Evolutionary conservation across 2,113 vertebrate genomes (phyloP), one percentile per base, ranked within the genome.

Genomic region (Takifugu bimaculatus): DNA sequence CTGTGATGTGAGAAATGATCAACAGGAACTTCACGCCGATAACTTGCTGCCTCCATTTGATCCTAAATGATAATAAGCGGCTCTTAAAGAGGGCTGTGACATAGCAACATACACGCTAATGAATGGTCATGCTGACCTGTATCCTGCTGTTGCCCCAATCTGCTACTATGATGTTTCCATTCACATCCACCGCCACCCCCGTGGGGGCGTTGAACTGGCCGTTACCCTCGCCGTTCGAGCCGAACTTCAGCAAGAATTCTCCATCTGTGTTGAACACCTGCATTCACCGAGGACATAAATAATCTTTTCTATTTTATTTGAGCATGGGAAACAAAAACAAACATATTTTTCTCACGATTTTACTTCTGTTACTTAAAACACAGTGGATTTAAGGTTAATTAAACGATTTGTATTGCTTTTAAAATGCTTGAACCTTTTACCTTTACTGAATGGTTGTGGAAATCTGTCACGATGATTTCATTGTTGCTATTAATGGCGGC

Each of bases 391-490:
- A 20, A 20, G 20, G 20, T 20, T 20, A 20, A 20, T 20, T 20
- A 20, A 20, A 20, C 20, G 20, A 20, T 15, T 44, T 13, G 10
- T 0, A 13, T 52, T 26, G 28, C 4, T 11, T 1, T 7, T 5
- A 52, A 2, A 2, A 15, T 45, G 5, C 15, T 48, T 48, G 4
- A 6, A 48, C 4, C 45, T 13, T 84, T 59, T 89, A 97, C 96
- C 94, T 99, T 99, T 68, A 99, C 96, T 65, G 96, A 99, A 86
- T 99, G 96, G 81, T 99, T 99, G 86, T 99, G 96, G 87, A 98
- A 98, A 88, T 98, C 96, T 6, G 96, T 98, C 65, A 98, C 82
- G 54, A 98, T 97, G 69, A 98, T 97, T 90, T 98, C 96, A 86
- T 98, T 98, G 88, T 96, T 98, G 89, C 93, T 94, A 89, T 98